These are phyloP conservation scores for Daphoenositta chrysoptera DNA, from an alignment of 2,113 vertebrate species.

Conservation along the genomic window DNA sequence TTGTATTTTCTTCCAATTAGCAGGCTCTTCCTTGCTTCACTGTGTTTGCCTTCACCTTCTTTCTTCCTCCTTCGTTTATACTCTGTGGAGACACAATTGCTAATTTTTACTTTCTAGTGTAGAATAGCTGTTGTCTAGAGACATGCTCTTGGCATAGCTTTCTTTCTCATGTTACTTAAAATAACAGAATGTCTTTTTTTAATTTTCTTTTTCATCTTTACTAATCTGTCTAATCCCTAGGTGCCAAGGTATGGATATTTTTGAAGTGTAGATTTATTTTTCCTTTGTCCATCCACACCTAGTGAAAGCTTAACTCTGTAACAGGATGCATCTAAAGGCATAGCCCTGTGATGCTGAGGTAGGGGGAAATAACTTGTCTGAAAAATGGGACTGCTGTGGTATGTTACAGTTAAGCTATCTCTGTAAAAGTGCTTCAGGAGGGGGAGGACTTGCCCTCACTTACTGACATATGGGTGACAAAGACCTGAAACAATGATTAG, in stretches of 20 bases:
- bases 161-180: constrained; percentile 15
- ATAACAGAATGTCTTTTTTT: neutral
- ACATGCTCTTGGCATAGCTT: neutral
- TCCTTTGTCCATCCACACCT: neutral
- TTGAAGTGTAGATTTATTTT: neutral
- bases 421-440: neutral
- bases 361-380: neutral
- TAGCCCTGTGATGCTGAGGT: neutral
- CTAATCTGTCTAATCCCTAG: neutral
- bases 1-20: constrained; percentile 22
- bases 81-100: neutral
- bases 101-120: constrained; percentile 33
- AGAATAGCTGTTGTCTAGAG: constrained; percentile 32
- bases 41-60: constrained; percentile 16
- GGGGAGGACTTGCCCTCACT: neutral
- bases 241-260: neutral
- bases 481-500: neutral
- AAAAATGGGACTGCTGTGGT: neutral
- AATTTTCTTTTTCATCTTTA: neutral
- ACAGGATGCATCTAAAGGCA: neutral
- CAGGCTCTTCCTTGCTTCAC: neutral
- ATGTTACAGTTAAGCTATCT: neutral
- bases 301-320: neutral
- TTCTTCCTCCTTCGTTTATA: neutral
- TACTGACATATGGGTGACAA: neutral